Percentiles rank a stretch among this genome's conserved stretches.
These are phyloP conservation scores for Zoanthus sansibaricus DNA, from an alignment of 92 coral and sea anemone species.

Conservation along the genomic window DNA sequence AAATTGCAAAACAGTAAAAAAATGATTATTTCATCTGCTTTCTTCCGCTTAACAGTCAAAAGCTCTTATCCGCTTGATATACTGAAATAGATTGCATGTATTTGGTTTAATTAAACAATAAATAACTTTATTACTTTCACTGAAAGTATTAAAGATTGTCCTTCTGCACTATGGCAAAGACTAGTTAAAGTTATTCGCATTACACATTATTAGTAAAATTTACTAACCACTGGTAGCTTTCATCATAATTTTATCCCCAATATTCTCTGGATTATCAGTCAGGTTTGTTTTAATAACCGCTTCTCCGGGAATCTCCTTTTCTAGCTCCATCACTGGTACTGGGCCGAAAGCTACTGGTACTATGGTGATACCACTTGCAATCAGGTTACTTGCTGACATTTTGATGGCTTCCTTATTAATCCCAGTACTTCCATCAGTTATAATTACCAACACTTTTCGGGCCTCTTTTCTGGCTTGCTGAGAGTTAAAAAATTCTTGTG, in stretches of 20 bases:
- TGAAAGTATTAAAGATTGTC: not conserved
- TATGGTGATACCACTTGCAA: slow-evolving; percentile 59
- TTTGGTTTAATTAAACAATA: too few relatives aligned
- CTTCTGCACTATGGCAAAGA: too few relatives aligned
- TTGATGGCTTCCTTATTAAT: slow-evolving; percentile 72
- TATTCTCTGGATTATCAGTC: slow-evolving; percentile 62
- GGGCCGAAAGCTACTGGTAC: slow-evolving; percentile 88
- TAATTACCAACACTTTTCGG: slow-evolving; percentile 79
- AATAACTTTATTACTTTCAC: too few relatives aligned
- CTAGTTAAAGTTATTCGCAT: too few relatives aligned
- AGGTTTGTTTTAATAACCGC: slow-evolving; percentile 60
- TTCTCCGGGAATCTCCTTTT: slow-evolving; percentile 72
- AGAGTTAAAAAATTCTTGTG: slow-evolving; percentile 72
- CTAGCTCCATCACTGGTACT: slow-evolving; percentile 68
- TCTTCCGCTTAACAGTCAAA: too few relatives aligned
- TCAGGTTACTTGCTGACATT: slow-evolving; percentile 68
- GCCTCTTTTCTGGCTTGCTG: slow-evolving; percentile 78
- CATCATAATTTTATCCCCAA: slow-evolving; percentile 55
- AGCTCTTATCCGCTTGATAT: too few relatives aligned
- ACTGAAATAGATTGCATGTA: too few relatives aligned
- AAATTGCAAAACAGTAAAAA: too few relatives aligned
- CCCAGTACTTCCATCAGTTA: slow-evolving; percentile 83
- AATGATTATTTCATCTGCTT: too few relatives aligned
- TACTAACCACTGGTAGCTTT: slow-evolving; percentile 36
- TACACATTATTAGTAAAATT: too few relatives aligned